A percentile compares a stretch with the other conserved stretches of the same genome.
Conservation (phyloP, 30 jellyfish, hydroid and myxozoan species). For the Cassiopea xamachana region DNA sequence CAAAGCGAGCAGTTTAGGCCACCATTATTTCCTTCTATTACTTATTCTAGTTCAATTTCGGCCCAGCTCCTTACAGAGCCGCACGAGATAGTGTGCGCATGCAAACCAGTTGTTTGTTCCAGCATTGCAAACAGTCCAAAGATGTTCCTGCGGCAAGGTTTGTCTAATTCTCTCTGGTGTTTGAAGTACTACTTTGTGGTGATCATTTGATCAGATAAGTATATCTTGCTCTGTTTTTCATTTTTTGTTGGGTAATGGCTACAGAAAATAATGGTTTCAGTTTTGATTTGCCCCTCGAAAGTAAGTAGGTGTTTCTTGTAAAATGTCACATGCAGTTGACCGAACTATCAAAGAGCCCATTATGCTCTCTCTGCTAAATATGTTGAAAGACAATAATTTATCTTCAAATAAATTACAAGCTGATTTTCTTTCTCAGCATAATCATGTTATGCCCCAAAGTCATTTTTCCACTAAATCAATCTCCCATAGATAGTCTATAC, state of each 20-base stretch:
- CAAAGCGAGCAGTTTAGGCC: no score
- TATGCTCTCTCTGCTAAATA: constrained; percentile 5
- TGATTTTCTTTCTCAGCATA: constrained; percentile 12
- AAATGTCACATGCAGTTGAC: background rate
- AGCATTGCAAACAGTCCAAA: constrained; percentile 6
- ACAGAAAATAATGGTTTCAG: background rate
- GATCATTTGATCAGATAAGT: constrained; percentile 21
- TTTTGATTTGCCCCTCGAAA: background rate
- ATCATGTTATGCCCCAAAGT: background rate
- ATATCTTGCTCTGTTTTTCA: background rate
- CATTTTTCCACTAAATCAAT: background rate
- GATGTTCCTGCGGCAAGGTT: background rate
- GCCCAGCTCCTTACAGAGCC: constrained; percentile 61
- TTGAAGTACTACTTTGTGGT: background rate
- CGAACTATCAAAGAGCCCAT: background rate
- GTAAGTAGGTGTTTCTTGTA: background rate
- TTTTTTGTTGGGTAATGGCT: background rate
- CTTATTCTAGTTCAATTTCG: constrained; percentile 42
- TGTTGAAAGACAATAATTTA: background rate
- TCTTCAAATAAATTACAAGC: constrained; percentile 22
- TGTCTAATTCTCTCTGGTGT: background rate
- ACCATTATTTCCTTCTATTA: no score
- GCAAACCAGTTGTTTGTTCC: constrained; percentile 16
- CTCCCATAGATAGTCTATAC: no score
- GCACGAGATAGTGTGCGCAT: constrained; percentile 45